Conservation (phyloP, 2,113 vertebrate genomes). For the Sus scrofa region T2T-Sscrofa CM000820.6:118488501-118489000, state of each 20-base stretch:
- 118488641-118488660: background rate
- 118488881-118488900: constrained; percentile 6
- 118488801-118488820: background rate
- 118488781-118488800: constrained; percentile 53
- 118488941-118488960: constrained; percentile 15
- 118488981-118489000: constrained; percentile 40
- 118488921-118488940: background rate
- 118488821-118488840: background rate
- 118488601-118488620: background rate
- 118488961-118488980: background rate
- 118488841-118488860: background rate
- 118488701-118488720: constrained; percentile 16
- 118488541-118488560: background rate
- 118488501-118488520: background rate
- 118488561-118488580: background rate
- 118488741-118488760: constrained; percentile 27
- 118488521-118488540: background rate
- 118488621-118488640: background rate
- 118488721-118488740: background rate
- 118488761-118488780: constrained; percentile 23
- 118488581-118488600: background rate
- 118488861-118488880: background rate
- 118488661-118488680: background rate
- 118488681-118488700: constrained; percentile 11
- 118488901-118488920: background rate